Base-by-base conservation (phyloP, 2,888 invertebrate genomes). In the Oegoconia quadripuncta region DNA sequence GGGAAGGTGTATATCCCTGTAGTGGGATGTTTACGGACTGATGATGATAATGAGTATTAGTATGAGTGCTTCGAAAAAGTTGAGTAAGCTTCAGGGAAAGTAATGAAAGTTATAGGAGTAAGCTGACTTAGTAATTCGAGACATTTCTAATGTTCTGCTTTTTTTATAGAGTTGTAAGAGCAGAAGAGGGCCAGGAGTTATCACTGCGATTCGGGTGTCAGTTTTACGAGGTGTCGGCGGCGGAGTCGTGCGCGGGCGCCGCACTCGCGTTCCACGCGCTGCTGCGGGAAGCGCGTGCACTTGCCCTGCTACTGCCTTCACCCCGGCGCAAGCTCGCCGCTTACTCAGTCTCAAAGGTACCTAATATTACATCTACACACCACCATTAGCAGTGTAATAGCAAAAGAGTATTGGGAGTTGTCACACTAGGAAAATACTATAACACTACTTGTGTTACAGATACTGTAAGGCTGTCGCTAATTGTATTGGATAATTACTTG, bases 141-240 rank as follows among this genome's bases (percentile, higher is more conserved):
- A 20, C 4, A 4, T 20, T 4, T 6, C 7, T 20, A 6, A 20
- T 20, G 20, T 20, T 20, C 20, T 20, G 4, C 20, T 20, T n/a
- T n/a, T 68, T 59, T 75, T 83, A 34, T 76, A 93, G 93, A 71
- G 91, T 91, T 79, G 92, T 94, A 35, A 92, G 92, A 62, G 93
- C 94, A 26, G 93, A 94, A 68, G 94, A 93, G 60, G 94, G 94
- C 26, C 94, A 94, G 59, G 94, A 94, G 72, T 68, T 94, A 48
- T 94, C 94, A 9, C 75, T 94, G 55, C 90, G 92, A 48, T 94
- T 91, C 69, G 93, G 93, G 27, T 94, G 94, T 61, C 94, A 94
- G 75, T 95, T 95, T 78, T 94, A 94, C 78, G 95, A 95, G 78
- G 93, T 95, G 41, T 94, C 94, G 39, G 95, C 94, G 8, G 95